Evolutionary conservation across 2,797 vertebrate species (phyloP).

Genomic region (Oryzias sinensis): DNA sequence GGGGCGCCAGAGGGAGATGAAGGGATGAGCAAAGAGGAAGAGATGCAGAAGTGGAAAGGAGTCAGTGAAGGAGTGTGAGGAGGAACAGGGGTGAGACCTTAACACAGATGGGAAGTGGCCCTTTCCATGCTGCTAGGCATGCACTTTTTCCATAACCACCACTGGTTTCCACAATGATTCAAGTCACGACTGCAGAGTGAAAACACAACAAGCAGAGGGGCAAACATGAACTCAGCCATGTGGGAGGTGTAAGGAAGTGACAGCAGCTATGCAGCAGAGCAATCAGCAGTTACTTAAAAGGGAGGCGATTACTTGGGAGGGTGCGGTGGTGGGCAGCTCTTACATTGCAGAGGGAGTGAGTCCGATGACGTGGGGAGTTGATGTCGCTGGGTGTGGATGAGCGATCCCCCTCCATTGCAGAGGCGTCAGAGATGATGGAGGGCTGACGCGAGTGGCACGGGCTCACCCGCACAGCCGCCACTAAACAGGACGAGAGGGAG

Average conservation of each 20-base stretch:
- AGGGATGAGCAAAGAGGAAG: constrained; percentile 16
- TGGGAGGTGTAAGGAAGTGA: constrained; percentile 28
- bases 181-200: constrained; percentile 40
- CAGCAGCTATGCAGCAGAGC: constrained; percentile 32
- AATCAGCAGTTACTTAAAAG: constrained; percentile 26
- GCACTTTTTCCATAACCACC: constrained; percentile 35
- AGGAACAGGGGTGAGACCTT: constrained; percentile 32
- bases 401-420: constrained; percentile 90
- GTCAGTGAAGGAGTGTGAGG: constrained; percentile 27
- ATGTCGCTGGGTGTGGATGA: constrained; percentile 97
- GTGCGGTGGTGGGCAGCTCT: constrained; percentile 72
- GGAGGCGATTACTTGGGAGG: constrained; percentile 54
- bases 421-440: constrained; percentile 92
- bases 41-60: constrained; percentile 21
- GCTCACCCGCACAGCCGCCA: constrained; percentile 90
- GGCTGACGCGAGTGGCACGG: constrained; percentile 96
- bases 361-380: constrained; percentile 97
- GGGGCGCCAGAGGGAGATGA: constrained; percentile 14
- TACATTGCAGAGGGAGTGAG: constrained; percentile 99
- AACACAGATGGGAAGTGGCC: constrained; percentile 35
- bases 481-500: constrained; percentile 54
- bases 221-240: constrained; percentile 55
- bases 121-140: constrained; percentile 54
- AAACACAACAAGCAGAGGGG: constrained; percentile 29
- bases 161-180: constrained; percentile 28